Evolutionary conservation across 2,113 vertebrate species (phyloP), one percentile per base, ranked within the genome.

Genomic region (Nothobranchius kuhntae): DNA sequence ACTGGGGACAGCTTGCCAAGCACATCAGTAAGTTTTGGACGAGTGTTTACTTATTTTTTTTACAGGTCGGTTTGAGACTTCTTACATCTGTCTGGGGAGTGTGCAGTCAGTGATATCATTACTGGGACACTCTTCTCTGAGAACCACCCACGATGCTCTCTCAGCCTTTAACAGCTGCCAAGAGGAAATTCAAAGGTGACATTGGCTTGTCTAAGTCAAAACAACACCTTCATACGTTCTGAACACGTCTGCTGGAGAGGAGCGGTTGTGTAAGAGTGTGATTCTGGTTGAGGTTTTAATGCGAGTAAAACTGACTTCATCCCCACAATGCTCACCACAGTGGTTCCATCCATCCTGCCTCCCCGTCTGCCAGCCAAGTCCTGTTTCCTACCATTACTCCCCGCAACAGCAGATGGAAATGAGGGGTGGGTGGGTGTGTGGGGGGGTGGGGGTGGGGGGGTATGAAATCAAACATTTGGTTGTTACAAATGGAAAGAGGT

Each of bases 281-380:
- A 15, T 75, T 60, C 66, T 78, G 77, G 26, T 64, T 63, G 58
- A 62, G 69, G 69, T 30, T 82, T 78, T 73, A 74, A 81, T 83
- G 67, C 54, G 70, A 70, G 73, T 82, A 84, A 91, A 89, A 92
- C 76, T 65, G 89, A 92, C 85, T 83, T 92, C 89, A 92, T 87
- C 65, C 45, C 80, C 81, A 65, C 77, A 81, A 60, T 7, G 71
- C 75, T 88, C 58, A 75, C 89, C 86, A 46, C 89, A 86, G 80
- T 69, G 87, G 83, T 89, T 86, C 77, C 87, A 87, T 90, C 85
- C 77, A 81, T 88, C 84, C 78, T 80, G 77, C 9, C 82, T 59
- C 71, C 65, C 65, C 24, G 63, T 65, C 75, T 38, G 15, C 70
- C 71, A 74, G 85, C 83, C 85, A 90, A 83, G 62, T 61, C 50